Conservation (phyloP, 2,888 invertebrate species). For the Penaeus monodon region DNA sequence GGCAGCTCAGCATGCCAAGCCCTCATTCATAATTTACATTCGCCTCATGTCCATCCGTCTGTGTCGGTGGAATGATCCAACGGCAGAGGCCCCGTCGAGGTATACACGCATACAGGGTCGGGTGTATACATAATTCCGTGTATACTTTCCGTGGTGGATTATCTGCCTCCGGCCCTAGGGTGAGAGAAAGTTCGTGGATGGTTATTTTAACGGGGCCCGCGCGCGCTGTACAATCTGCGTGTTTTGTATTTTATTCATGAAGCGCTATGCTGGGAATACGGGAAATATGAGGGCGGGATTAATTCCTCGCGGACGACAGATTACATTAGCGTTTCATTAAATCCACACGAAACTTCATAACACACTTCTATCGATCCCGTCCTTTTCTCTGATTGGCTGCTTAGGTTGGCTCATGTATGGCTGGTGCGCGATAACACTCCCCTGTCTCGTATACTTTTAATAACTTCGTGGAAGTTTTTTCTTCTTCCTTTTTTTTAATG, state of each 20-base stretch:
- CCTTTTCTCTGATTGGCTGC: conserved; percentile 56
- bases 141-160: conserved; percentile 50
- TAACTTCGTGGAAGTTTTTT: conserved; percentile 26
- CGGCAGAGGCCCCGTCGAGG: conserved; percentile 32
- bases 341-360: conserved; percentile 61
- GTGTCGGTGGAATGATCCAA: conserved; percentile 44
- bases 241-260: neutral
- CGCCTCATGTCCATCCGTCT: conserved; percentile 43
- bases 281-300: conserved; percentile 20
- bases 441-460: conserved; percentile 22
- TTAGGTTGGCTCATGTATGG: conserved; percentile 33
- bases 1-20: conserved; percentile 6
- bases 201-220: conserved; percentile 24
- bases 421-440: conserved; percentile 39
- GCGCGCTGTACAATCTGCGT: neutral
- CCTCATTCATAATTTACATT: conserved; percentile 47
- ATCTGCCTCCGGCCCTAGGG: conserved; percentile 32
- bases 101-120: conserved; percentile 2
- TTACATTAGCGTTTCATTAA: conserved; percentile 62
- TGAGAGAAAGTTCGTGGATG: conserved; percentile 35
- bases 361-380: conserved; percentile 56
- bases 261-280: conserved; percentile 10
- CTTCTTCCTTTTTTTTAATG: neutral
- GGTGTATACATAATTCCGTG: conserved; percentile 30
- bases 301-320: conserved; percentile 40